Evolutionary conservation across 2,888 invertebrate genomes (phyloP).

Genomic region (Amorpha juglandis): DNA sequence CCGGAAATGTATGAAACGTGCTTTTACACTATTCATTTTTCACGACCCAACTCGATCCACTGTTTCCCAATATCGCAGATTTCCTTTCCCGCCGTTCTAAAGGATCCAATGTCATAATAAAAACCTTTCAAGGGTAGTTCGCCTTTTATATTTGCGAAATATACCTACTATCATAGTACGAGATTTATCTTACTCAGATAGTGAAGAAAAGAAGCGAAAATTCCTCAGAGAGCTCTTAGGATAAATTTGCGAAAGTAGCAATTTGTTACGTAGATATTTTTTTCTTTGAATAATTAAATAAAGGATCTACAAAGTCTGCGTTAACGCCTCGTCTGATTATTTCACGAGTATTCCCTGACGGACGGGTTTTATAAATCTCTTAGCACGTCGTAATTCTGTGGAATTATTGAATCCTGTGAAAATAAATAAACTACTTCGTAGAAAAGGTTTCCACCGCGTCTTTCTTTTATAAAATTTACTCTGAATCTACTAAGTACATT

Average conservation of each 20-base stretch:
- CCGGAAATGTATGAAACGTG: slow-evolving; percentile 29
- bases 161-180: slow-evolving; percentile 33
- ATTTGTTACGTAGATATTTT: slow-evolving; percentile 14
- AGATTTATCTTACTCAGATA: slow-evolving; percentile 29
- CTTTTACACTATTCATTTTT: slow-evolving; percentile 40
- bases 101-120: slow-evolving; percentile 35
- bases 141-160: slow-evolving; percentile 39
- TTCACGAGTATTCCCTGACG: slow-evolving; percentile 2
- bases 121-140: slow-evolving; percentile 39
- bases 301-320: slow-evolving; percentile 13
- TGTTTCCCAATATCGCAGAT: slow-evolving; percentile 44
- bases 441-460: background rate
- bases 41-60: slow-evolving; percentile 41
- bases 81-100: slow-evolving; percentile 37
- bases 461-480: background rate
- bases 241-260: slow-evolving; percentile 15
- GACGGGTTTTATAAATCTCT: background rate
- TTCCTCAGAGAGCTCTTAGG: background rate
- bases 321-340: slow-evolving; percentile 3
- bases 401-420: background rate
- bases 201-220: slow-evolving; percentile 7
- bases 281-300: slow-evolving; percentile 4
- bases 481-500: background rate
- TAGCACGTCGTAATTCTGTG: background rate
- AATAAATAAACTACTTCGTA: background rate